Base-by-base conservation (phyloP, 1,140 invertebrate genomes). In the Chironomus striatipennis region DNA sequence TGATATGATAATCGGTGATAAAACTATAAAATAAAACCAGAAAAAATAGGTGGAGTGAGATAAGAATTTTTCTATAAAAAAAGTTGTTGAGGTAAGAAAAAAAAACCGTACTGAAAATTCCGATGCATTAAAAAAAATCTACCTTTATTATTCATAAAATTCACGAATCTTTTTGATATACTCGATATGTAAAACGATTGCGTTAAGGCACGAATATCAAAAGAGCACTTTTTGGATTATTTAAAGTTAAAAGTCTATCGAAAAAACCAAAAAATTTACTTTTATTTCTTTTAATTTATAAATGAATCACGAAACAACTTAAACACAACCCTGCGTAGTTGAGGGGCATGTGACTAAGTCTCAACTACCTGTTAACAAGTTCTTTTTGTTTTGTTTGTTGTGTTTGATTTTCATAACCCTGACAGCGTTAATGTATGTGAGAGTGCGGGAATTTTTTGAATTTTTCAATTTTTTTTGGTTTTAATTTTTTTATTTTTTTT, bases 251-350 rank as follows among this genome's bases (percentile, higher is more conserved):
- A 57, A 34, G 24, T 34, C 24, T 34, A 5, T 34, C 24, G 12
- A 57, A 57, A 57, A 57, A 15, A 5, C n/a, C 47, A 12, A 57
- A 57, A 57, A 57, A 5, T 57, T 57, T 57, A n/a, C 47, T 57
- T 15, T 12, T 57, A n/a, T 57, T 12, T n/a, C 12, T 57, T 57
- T 57, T 57, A n/a, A 34, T 34, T 34, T n/a, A n/a, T 57, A 57
- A 57, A 57, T 57, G 47, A 57, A 57, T 57, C 47, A 57, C 47
- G 47, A 57, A 57, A 57, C 47, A 57, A 57, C n/a, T 57, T 15
- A n/a, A 57, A 57, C 47, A n/a, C 47, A 57, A 57, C 47, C 47
- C 47, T 57, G 47, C 12, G 12, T n/a, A 5, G 24, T 10, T 57
- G 9, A 57, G 47, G 47, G 47, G 47, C 12, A 12, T 57, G 47